phyloP scores from a whole-genome alignment of 2,888 invertebrate genomes.

The Folsomia candida region DNA sequence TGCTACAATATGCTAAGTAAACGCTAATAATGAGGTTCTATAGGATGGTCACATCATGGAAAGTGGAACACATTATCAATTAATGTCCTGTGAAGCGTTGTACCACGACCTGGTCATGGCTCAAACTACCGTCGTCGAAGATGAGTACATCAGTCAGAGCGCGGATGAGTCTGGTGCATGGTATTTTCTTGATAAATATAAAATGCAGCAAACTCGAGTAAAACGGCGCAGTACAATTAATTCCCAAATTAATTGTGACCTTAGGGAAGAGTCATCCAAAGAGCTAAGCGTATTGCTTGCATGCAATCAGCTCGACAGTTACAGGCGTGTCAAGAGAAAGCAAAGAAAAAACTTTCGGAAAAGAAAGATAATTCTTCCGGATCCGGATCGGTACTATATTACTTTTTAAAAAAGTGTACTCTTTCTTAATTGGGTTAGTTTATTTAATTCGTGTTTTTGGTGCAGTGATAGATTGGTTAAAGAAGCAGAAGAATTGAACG shows the following conservation, averaged over 20 bases:
- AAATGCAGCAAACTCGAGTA: too few species aligned
- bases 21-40: too few species aligned
- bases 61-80: constrained; percentile 53
- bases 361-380: constrained; percentile 32
- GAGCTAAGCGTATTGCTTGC: constrained; percentile 31
- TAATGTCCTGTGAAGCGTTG: constrained; percentile 52
- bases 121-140: constrained; percentile 38
- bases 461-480: constrained; percentile 30
- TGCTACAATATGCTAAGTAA: too few species aligned
- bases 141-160: constrained; percentile 35
- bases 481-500: constrained; percentile 44
- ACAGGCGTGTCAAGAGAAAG: constrained; percentile 20
- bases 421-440: too few species aligned
- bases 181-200: too few species aligned
- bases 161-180: constrained; percentile 24
- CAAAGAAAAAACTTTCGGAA: constrained; percentile 28
- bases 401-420: too few species aligned
- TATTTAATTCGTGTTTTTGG: too few species aligned
- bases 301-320: constrained; percentile 21
- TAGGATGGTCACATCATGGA: constrained; percentile 49
- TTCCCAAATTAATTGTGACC: too few species aligned
- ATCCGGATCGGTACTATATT: too few species aligned
- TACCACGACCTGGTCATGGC: constrained; percentile 51
- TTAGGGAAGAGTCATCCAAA: constrained; percentile 32
- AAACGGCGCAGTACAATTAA: too few species aligned